These are phyloP conservation scores for Volucella inflata DNA, from an alignment of 2,888 invertebrate genomes.

Conservation along the genomic window DNA sequence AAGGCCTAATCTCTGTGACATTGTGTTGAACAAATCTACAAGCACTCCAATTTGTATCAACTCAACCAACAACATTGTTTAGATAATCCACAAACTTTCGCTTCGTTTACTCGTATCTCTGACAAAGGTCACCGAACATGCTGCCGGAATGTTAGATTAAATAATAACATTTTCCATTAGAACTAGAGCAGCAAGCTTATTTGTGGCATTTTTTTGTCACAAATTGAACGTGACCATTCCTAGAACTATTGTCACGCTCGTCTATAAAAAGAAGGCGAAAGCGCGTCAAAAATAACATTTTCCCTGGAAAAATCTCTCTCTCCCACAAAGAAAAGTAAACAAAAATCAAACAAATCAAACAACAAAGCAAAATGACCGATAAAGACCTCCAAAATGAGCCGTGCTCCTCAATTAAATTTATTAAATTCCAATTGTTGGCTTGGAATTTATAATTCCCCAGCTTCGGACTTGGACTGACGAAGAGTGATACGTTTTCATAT, in stretches of 20 bases:
- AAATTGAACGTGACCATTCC: conserved; percentile 3
- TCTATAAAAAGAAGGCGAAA: conserved; percentile 43
- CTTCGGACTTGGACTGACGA: conserved; percentile 7
- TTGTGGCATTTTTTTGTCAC: neutral
- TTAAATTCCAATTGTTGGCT: conserved; percentile 44
- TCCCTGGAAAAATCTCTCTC: conserved; percentile 13
- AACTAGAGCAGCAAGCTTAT: conserved; percentile 10
- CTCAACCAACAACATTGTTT: no score
- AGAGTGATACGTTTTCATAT: neutral
- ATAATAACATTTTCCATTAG: conserved; percentile 34
- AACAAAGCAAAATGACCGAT: conserved; percentile 8
- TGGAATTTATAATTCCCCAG: conserved; percentile 34
- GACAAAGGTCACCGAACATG: conserved; percentile 13
- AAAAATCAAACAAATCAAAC: neutral
- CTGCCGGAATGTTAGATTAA: conserved; percentile 13
- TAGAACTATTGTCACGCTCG: conserved; percentile 31
- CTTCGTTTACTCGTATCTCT: neutral
- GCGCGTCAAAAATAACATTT: conserved; percentile 32
- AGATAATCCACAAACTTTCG: neutral
- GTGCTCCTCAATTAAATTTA: conserved; percentile 47
- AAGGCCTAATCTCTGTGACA: no score
- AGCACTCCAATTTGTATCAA: no score
- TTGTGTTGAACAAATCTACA: no score
- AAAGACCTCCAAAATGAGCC: conserved; percentile 37
- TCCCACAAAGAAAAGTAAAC: neutral